phyloP scores from a whole-genome alignment of 2,797 vertebrate genomes.

The Neosilurus mollespiculum region DNA sequence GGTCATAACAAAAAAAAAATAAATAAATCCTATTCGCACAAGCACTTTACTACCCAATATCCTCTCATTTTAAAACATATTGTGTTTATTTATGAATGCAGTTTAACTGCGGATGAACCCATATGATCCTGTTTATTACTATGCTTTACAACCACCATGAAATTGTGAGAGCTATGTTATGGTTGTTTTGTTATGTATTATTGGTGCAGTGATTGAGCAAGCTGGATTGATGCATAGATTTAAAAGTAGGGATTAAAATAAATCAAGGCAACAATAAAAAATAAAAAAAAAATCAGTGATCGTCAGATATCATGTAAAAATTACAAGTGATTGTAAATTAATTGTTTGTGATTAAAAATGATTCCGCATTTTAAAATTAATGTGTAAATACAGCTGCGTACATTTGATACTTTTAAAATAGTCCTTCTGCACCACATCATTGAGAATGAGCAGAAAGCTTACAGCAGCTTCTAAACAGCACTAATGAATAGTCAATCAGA shows the following conservation, averaged over 20 bases:
- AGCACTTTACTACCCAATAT: background rate
- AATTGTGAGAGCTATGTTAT: background rate
- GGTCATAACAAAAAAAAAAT: too few relatives aligned
- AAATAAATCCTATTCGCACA: background rate
- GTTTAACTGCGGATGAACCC: background rate
- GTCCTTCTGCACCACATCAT: background rate
- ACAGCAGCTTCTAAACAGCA: too few relatives aligned
- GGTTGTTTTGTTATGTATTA: background rate
- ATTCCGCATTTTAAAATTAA: background rate
- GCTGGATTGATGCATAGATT: background rate
- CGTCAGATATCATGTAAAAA: background rate
- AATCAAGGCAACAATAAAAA: background rate
- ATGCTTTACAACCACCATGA: background rate
- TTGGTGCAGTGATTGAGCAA: background rate
- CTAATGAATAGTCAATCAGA: background rate
- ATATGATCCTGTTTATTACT: background rate
- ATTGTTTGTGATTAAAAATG: background rate
- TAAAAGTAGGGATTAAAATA: background rate
- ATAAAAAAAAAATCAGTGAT: background rate
- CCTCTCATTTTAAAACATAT: background rate
- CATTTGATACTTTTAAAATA: background rate
- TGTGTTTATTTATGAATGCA: background rate
- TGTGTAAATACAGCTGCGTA: background rate
- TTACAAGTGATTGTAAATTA: background rate
- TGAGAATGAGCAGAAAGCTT: background rate